These are phyloP conservation scores for Cephonodes hylas DNA, from an alignment of 2,888 invertebrate genomes.

Conservation along the genomic window DNA sequence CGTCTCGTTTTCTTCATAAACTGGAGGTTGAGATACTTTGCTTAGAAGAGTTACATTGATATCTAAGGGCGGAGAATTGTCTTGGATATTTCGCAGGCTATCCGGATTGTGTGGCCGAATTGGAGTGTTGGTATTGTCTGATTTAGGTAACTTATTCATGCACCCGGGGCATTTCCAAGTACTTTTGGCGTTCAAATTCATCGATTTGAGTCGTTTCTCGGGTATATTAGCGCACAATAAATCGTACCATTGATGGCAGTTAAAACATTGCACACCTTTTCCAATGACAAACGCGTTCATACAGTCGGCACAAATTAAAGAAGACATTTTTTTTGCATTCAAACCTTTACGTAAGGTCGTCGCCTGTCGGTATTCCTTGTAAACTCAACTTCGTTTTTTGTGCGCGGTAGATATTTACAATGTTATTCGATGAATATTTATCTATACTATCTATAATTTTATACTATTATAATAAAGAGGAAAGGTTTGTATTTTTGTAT, in stretches of 20 bases:
- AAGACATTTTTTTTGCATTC: background rate
- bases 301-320: background rate
- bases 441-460: no score
- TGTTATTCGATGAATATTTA: background rate
- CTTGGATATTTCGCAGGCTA: background rate
- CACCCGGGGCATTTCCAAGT: conserved; percentile 11
- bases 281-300: background rate
- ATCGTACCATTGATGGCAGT: background rate
- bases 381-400: background rate
- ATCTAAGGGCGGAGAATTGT: background rate
- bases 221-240: no score
- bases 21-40: background rate
- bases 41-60: background rate
- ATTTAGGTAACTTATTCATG: background rate
- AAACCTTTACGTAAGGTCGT: background rate
- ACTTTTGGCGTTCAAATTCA: background rate
- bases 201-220: background rate
- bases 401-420: background rate
- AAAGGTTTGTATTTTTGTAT: no score
- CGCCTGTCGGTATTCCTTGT: background rate
- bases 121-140: background rate
- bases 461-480: no score
- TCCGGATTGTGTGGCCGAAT: background rate
- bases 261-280: background rate
- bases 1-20: background rate